Evolutionary conservation across 2,113 vertebrate genomes (phyloP).

Genomic region (Rhegmatorhina hoffmannsi): DNA sequence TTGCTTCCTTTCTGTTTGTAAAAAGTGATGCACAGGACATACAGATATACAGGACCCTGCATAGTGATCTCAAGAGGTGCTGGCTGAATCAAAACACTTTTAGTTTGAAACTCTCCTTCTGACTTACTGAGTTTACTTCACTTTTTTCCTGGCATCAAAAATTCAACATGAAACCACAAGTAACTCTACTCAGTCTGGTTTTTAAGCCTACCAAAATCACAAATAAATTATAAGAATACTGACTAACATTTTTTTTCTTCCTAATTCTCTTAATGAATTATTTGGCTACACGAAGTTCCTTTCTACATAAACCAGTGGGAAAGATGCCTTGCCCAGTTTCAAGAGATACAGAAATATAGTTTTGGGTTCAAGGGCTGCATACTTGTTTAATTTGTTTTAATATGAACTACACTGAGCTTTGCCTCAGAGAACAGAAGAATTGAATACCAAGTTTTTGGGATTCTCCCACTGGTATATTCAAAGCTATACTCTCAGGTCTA

Average conservation of each 20-base stretch:
- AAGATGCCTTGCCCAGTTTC: not conserved
- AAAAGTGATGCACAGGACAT: not conserved
- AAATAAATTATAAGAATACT: not conserved
- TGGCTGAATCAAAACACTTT: not conserved
- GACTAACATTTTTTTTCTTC: not conserved
- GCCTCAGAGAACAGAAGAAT: not conserved
- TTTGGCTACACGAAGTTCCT: not conserved
- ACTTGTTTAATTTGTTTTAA: not conserved
- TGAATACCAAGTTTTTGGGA: not conserved
- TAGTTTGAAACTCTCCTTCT: not conserved
- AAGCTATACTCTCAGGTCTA: not conserved
- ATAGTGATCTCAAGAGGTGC: not conserved
- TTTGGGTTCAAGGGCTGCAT: not conserved
- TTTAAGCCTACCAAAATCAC: not conserved
- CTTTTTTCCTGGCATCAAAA: not conserved
- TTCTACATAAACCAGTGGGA: not conserved
- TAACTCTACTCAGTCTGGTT: not conserved
- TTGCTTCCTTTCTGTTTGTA: not conserved
- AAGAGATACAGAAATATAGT: not conserved
- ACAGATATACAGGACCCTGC: not conserved
- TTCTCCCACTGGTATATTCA: not conserved
- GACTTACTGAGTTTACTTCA: not conserved
- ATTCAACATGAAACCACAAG: not conserved
- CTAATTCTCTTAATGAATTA: not conserved
- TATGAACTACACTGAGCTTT: not conserved